Percentiles rank a stretch among this genome's conserved stretches.
Conservation (phyloP, 2,113 vertebrate genomes). For the Scomber colias region DNA sequence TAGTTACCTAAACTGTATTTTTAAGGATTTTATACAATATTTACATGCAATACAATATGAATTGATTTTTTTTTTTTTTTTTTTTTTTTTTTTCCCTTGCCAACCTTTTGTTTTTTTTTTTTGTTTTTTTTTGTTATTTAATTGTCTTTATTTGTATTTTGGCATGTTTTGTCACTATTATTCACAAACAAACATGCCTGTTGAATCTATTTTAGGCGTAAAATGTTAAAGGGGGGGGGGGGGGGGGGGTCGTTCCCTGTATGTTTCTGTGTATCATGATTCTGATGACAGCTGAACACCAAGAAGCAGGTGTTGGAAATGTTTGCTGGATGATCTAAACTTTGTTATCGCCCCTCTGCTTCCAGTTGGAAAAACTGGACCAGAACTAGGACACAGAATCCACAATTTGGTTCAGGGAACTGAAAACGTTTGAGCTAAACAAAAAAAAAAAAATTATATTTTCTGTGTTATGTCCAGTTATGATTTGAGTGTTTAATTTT, state of each 20-base stretch:
- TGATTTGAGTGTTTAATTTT: slow-evolving; percentile 62
- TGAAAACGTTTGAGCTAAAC: slow-evolving; percentile 41
- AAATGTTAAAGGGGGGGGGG: slow-evolving; percentile 51
- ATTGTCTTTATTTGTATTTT: slow-evolving; percentile 74
- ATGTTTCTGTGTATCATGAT: slow-evolving; percentile 63
- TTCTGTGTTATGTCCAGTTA: slow-evolving; percentile 52
- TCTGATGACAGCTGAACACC: slow-evolving; percentile 72
- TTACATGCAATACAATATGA: slow-evolving; percentile 88
- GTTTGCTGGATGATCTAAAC: slow-evolving; percentile 73
- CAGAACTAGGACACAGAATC: slow-evolving; percentile 39
- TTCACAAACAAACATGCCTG: slow-evolving; percentile 71
- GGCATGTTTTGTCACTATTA: slow-evolving; percentile 80
- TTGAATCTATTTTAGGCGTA: slow-evolving; percentile 68
- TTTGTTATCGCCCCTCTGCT: slow-evolving; percentile 61
- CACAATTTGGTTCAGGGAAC: slow-evolving; percentile 59
- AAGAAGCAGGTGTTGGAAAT: slow-evolving; percentile 61
- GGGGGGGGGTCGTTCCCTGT: slow-evolving; percentile 51
- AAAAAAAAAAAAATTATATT: slow-evolving; percentile 39
- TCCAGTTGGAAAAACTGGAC: slow-evolving; percentile 69
- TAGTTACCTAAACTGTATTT: slow-evolving; percentile 89
- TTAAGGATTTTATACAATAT: slow-evolving; percentile 90
- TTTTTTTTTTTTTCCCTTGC: slow-evolving; percentile 72
- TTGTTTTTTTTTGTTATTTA: slow-evolving; percentile 77
- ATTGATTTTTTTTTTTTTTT: slow-evolving; percentile 62
- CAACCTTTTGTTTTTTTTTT: slow-evolving; percentile 72